Conservation (phyloP, 2,888 invertebrate genomes). For the Ophion slaviceki region DNA sequence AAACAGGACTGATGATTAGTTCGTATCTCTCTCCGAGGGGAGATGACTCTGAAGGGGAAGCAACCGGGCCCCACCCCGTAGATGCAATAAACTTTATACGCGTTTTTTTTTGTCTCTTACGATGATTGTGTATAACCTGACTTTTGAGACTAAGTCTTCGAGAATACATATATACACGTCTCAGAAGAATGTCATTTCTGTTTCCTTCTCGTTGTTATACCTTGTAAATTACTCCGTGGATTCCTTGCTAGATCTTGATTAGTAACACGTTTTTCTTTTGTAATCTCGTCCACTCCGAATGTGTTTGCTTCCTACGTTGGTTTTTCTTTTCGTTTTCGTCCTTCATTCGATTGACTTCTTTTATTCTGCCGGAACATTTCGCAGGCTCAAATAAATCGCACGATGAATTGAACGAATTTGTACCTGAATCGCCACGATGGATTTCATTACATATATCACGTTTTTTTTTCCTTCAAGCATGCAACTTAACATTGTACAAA, state of each 20-base stretch:
- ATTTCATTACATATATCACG: conserved; percentile 20
- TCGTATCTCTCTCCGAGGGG: not conserved
- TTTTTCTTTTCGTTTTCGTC: conserved; percentile 18
- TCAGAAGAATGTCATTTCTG: conserved; percentile 6
- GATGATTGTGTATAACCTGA: not conserved
- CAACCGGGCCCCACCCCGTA: conserved; percentile 24
- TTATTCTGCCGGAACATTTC: conserved; percentile 12
- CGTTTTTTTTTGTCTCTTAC: conserved; percentile 1
- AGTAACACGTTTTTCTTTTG: conserved; percentile 15
- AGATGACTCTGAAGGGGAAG: conserved; percentile 16
- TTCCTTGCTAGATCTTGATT: conserved; percentile 36
- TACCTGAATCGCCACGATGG: conserved; percentile 61
- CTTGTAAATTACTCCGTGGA: conserved; percentile 17
- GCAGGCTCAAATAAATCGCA: conserved; percentile 7
- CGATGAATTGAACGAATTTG: conserved; percentile 47
- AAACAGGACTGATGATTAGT: conserved; percentile 16
- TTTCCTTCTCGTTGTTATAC: conserved; percentile 3
- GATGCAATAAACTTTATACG: conserved; percentile 41
- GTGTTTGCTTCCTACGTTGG: not conserved
- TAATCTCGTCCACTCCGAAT: conserved; percentile 22
- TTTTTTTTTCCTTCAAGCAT: conserved; percentile 12
- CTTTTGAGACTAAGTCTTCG: not conserved
- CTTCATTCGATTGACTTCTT: conserved; percentile 9
- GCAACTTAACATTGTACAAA: conserved; percentile 4
- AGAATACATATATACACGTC: conserved; percentile 1